A percentile compares a stretch with the other conserved stretches of the same genome.
Evolutionary conservation across 1,140 invertebrate genomes (phyloP).

Genomic region (Stegodyphus mimosarum): DNA sequence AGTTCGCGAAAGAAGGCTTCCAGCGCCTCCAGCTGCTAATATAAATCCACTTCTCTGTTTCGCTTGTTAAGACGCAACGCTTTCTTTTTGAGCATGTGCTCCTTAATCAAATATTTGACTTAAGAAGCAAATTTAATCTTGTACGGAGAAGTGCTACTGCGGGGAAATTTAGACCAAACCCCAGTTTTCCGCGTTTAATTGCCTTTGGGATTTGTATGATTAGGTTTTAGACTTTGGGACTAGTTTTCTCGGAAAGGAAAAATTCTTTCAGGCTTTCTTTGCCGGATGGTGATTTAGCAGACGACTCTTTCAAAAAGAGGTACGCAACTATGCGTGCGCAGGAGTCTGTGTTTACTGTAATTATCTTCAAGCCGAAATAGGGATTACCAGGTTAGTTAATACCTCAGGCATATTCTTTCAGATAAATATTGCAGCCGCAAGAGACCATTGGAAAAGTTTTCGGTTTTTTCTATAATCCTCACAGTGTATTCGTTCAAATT

Average conservation of each 20-base stretch:
- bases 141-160: conserved; percentile 40
- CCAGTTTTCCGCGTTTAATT: conserved; percentile 57
- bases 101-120: conserved; percentile 61
- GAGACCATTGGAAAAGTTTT: conserved; percentile 6
- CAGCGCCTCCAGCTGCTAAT: conserved; percentile 47
- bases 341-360: conserved; percentile 50
- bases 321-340: too few relatives aligned
- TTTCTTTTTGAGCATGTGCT: conserved; percentile 36
- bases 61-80: conserved; percentile 44
- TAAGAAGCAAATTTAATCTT: conserved; percentile 61
- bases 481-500: neutral
- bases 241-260: conserved; percentile 48
- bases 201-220: conserved; percentile 60
- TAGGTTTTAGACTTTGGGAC: conserved; percentile 59
- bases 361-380: conserved; percentile 50
- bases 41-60: conserved; percentile 57
- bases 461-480: neutral
- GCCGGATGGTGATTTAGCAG: neutral
- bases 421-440: conserved; percentile 54
- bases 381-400: conserved; percentile 56
- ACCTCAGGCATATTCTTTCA: conserved; percentile 51
- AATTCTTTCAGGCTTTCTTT: conserved; percentile 33
- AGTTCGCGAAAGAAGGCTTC: conserved; percentile 34
- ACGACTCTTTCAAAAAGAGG: conserved; percentile 34
- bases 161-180: conserved; percentile 61